phyloP scores from a whole-genome alignment of 1,140 invertebrate genomes.

The Tenebrio molitor region DNA sequence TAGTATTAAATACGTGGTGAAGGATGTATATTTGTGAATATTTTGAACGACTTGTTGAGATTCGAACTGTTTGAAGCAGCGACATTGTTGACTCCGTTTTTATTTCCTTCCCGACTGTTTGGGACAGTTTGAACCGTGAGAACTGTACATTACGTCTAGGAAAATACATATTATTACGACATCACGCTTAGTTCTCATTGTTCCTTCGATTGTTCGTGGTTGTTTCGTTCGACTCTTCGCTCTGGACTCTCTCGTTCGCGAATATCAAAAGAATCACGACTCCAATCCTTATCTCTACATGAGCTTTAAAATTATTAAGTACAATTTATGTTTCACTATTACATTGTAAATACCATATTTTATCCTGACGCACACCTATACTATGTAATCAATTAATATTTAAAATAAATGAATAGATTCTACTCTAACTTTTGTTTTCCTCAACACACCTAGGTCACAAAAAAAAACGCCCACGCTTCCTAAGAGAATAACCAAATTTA shows the following conservation, averaged over 20 bases:
- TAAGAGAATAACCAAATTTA: not conserved
- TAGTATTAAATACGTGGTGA: slow-evolving; percentile 65
- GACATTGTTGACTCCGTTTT: slow-evolving; percentile 47
- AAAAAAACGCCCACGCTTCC: not conserved
- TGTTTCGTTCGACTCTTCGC: not conserved
- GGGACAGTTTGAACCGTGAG: slow-evolving; percentile 54
- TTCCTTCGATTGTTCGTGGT: slow-evolving; percentile 23
- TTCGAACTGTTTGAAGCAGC: slow-evolving; percentile 58
- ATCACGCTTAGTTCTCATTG: slow-evolving; percentile 29
- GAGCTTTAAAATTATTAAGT: slow-evolving; percentile 65
- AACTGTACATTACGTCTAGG: slow-evolving; percentile 58
- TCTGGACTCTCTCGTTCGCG: not conserved
- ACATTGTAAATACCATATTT: slow-evolving; percentile 68
- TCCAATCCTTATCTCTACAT: slow-evolving; percentile 54
- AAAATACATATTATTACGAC: slow-evolving; percentile 52
- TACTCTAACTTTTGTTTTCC: slow-evolving; percentile 46
- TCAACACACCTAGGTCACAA: too few relatives aligned
- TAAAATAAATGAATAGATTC: slow-evolving; percentile 67
- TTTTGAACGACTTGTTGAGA: slow-evolving; percentile 61
- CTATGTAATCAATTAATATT: slow-evolving; percentile 68
- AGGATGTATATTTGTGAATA: slow-evolving; percentile 66
- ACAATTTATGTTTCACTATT: slow-evolving; percentile 66
- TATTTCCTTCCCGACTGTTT: slow-evolving; percentile 53
- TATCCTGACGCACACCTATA: slow-evolving; percentile 66
- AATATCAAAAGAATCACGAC: slow-evolving; percentile 24